Conservation (phyloP, 2,113 vertebrate species). For the human region DNA sequence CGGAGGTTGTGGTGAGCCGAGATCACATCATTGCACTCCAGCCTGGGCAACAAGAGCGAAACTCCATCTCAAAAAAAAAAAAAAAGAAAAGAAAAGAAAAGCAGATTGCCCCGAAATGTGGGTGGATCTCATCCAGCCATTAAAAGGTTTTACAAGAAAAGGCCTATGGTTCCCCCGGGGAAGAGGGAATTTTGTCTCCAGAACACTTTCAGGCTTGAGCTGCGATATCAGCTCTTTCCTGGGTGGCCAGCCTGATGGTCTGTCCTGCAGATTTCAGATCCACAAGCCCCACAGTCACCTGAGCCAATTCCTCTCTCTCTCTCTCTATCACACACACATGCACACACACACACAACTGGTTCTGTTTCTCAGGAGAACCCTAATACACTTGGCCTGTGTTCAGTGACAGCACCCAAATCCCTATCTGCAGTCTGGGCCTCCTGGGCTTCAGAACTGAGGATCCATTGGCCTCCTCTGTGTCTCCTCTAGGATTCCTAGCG, state of each 20-base stretch:
- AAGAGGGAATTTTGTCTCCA: neutral
- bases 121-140: neutral
- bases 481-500: neutral
- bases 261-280: neutral
- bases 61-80: too few species aligned
- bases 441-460: neutral
- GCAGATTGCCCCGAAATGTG: neutral
- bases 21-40: too few species aligned
- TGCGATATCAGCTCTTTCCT: neutral
- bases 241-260: neutral
- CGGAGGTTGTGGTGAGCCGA: too few species aligned
- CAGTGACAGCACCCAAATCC: neutral
- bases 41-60: too few species aligned
- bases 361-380: neutral
- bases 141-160: neutral
- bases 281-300: neutral
- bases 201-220: neutral
- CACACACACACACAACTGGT: neutral
- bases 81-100: too few species aligned
- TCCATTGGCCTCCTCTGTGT: neutral
- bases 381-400: neutral
- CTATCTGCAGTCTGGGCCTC: neutral
- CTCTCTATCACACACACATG: too few species aligned
- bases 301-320: neutral
- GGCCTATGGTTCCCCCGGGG: neutral